Percentiles rank a stretch among this genome's conserved stretches.
Evolutionary conservation across 1,140 invertebrate species (phyloP).

Genomic region (Doryteuthis pealeii): DNA sequence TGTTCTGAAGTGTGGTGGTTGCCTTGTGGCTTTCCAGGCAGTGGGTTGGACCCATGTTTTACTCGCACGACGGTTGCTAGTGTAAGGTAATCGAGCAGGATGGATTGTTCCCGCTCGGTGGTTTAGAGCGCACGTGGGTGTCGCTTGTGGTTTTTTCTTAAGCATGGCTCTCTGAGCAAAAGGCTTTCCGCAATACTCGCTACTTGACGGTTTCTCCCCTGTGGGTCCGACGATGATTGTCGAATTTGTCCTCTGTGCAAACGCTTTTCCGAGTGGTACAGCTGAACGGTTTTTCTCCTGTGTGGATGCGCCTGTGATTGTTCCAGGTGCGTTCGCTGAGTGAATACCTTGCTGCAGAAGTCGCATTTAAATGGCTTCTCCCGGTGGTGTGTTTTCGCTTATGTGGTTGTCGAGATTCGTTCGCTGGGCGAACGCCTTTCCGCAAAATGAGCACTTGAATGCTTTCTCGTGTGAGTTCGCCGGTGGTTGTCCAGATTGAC

Average conservation of each 20-base stretch:
- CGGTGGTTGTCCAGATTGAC: neutral
- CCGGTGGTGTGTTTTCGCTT: conserved; percentile 39
- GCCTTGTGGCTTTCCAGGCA: neutral
- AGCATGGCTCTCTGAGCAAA: conserved; percentile 21
- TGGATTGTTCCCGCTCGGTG: conserved; percentile 46
- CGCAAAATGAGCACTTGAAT: conserved; percentile 73
- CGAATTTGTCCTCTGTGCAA: conserved; percentile 39
- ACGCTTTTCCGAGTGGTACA: conserved; percentile 76
- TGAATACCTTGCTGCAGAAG: neutral
- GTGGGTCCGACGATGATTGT: conserved; percentile 54
- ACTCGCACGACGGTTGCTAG: neutral
- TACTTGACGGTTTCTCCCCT: conserved; percentile 54
- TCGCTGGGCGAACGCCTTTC: conserved; percentile 75
- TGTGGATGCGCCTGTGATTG: neutral
- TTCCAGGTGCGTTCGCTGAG: neutral
- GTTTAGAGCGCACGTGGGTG: conserved; percentile 51
- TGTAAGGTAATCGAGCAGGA: neutral
- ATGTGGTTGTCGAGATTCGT: conserved; percentile 62
- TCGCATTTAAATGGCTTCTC: conserved; percentile 31
- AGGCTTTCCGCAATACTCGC: conserved; percentile 54
- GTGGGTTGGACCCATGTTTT: neutral
- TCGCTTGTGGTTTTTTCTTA: conserved; percentile 42
- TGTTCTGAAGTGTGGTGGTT: no score
- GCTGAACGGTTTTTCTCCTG: conserved; percentile 75
- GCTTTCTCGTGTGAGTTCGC: conserved; percentile 74